Conservation (phyloP, 2,113 vertebrate species). For the Furnarius figulus region DNA sequence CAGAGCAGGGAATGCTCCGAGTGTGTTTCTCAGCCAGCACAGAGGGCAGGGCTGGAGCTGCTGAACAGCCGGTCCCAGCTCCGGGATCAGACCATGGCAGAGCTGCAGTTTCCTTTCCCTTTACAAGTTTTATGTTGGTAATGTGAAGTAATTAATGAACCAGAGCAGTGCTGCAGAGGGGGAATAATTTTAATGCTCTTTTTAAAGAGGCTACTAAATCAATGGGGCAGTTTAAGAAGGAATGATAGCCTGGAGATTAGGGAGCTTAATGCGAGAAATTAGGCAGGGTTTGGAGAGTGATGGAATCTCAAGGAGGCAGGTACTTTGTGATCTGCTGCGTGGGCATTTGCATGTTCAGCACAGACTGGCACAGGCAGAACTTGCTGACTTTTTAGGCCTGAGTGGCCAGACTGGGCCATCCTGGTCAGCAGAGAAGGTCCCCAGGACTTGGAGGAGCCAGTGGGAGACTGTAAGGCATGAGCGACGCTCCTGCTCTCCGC, state of each 20-base stretch:
- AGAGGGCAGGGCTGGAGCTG: slow-evolving; percentile 3
- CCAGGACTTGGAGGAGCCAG: not conserved
- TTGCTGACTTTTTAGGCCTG: not conserved
- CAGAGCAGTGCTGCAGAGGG: slow-evolving; percentile 10
- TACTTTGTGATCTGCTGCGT: not conserved
- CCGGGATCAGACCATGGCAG: not conserved
- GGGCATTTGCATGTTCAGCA: not conserved
- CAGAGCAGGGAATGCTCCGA: not conserved
- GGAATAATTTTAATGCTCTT: slow-evolving; percentile 22
- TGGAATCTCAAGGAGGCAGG: not conserved
- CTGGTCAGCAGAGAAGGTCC: not conserved
- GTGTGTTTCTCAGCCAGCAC: not conserved
- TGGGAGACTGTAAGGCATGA: not conserved
- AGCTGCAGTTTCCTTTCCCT: not conserved
- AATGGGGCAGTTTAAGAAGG: slow-evolving; percentile 44
- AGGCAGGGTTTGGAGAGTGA: not conserved
- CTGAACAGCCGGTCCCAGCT: not conserved
- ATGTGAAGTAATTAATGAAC: slow-evolving; percentile 56
- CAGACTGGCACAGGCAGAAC: not conserved
- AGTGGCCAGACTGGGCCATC: not conserved
- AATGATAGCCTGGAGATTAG: slow-evolving; percentile 49
- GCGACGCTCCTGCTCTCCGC: not conserved
- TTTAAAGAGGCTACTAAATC: slow-evolving; percentile 53
- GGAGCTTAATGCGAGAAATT: not conserved
- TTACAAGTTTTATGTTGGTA: slow-evolving; percentile 32